Evolutionary conservation across 2,113 vertebrate species (phyloP), one percentile per base, ranked within the genome.

Genomic region (Odontophorus gujanensis): DNA sequence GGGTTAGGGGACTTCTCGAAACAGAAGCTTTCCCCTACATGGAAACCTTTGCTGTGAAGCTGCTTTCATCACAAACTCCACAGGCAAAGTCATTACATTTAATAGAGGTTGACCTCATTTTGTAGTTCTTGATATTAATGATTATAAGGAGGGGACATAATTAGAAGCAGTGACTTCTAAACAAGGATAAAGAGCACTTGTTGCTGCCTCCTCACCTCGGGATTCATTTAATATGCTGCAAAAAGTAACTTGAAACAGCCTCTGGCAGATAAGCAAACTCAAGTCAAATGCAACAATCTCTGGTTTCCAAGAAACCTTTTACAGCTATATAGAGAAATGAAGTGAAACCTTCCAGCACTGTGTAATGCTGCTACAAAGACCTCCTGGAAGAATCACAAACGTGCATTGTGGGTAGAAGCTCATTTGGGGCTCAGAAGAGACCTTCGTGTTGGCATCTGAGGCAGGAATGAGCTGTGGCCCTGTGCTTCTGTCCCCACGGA

Each of bases 291-390:
- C 48, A 73, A 86, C 91, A 85, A 92, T 83, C 59, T 76, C 79
- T 74, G 63, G 87, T 93, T 96, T 97, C 83, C 78, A 82, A 95
- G 72, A 90, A 94, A 66, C 67, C 36, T 94, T 89, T 92, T 71
- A 57, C 92, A 84, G 76, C 83, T 50, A 53, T 67, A 72, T 28
- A 8, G 80, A 85, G 72, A 93, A 95, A 66, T n/a, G 62, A 87
- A 91, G 73, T 13, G 3, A 82, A 89, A 67, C 19, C 81, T 74
- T 94, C 12, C 36, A 61, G 28, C 22, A 61, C 63, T 45, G 66
- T 28, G 32, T 67, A 66, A 45, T 51, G 83, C 76, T 75, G 57
- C 85, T 80, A 25, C 79, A 69, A 48, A 45, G 19, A 8, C 72
- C 76, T 25, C 25, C 68, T 55, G 51, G 55, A 58, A 85, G 63